Conservation (phyloP, 1,140 invertebrate genomes). For the Venustaconcha ellipsiformis region DNA sequence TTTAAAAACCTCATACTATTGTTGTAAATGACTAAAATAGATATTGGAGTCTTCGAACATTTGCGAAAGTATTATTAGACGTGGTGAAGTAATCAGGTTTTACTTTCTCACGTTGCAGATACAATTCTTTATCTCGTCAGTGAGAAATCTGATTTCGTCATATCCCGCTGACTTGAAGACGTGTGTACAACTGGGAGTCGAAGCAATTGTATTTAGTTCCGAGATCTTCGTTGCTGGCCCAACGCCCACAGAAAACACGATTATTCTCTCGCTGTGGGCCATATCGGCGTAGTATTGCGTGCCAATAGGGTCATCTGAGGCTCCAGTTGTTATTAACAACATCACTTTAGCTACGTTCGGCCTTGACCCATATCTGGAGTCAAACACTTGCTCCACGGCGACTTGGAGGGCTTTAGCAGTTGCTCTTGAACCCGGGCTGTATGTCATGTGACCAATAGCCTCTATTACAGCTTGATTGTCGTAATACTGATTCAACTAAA, state of each 20-base stretch:
- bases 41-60: too few species aligned
- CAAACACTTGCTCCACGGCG: conserved; percentile 34
- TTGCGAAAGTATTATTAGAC: too few species aligned
- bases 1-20: too few species aligned
- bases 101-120: too few species aligned
- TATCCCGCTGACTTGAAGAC: too few species aligned
- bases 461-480: conserved; percentile 26
- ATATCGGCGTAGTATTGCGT: conserved; percentile 14
- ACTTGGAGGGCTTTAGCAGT: conserved; percentile 39
- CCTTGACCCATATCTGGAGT: conserved; percentile 27
- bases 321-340: conserved; percentile 40
- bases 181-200: too few species aligned
- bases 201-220: too few species aligned
- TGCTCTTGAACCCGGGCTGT: conserved; percentile 42
- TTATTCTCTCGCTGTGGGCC: conserved; percentile 23
- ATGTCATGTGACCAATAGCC: conserved; percentile 34
- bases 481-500: conserved; percentile 47
- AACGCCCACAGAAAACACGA: conserved; percentile 37
- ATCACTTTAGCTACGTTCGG: conserved; percentile 36
- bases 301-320: conserved; percentile 29
- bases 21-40: too few species aligned
- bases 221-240: neutral
- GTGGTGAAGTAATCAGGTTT: too few species aligned
- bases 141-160: too few species aligned
- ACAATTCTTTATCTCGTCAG: too few species aligned